Evolutionary conservation across 1,140 invertebrate species (phyloP).

Genomic region (Zophobas atratus): DNA sequence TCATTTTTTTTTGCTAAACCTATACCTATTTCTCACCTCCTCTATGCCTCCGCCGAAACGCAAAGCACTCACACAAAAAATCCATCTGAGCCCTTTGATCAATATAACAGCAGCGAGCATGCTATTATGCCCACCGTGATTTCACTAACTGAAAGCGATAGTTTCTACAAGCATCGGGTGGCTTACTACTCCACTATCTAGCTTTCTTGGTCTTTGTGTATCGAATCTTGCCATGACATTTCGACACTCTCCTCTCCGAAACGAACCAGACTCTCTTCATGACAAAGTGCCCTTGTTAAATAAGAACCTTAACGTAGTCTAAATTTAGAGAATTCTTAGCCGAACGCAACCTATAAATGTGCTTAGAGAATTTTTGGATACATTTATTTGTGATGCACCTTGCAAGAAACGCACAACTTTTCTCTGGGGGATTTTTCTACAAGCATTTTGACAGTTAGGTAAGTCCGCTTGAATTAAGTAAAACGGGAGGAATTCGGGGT

Average conservation of each 20-base stretch:
- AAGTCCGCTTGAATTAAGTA: neutral
- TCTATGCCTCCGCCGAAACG: no score
- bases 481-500: neutral
- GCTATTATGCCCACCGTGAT: no score
- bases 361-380: neutral
- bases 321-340: neutral
- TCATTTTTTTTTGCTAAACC: no score
- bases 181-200: slow-evolving; percentile 30
- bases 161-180: no score
- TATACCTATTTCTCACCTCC: no score
- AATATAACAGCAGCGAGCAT: no score
- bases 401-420: slow-evolving; percentile 24
- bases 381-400: slow-evolving; percentile 10
- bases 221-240: neutral
- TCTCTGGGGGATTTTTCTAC: slow-evolving; percentile 14
- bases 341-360: neutral
- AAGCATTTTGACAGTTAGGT: slow-evolving; percentile 15
- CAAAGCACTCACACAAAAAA: no score
- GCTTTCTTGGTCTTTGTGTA: slow-evolving; percentile 23
- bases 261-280: slow-evolving; percentile 17
- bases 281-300: slow-evolving; percentile 31
- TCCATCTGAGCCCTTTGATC: no score
- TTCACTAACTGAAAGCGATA: no score
- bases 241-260: slow-evolving; percentile 4
- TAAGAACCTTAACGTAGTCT: neutral